Evolutionary conservation across 2,113 vertebrate species (phyloP), one percentile per base, ranked within the genome.

Genomic region (Erythrolamprus reginae): DNA sequence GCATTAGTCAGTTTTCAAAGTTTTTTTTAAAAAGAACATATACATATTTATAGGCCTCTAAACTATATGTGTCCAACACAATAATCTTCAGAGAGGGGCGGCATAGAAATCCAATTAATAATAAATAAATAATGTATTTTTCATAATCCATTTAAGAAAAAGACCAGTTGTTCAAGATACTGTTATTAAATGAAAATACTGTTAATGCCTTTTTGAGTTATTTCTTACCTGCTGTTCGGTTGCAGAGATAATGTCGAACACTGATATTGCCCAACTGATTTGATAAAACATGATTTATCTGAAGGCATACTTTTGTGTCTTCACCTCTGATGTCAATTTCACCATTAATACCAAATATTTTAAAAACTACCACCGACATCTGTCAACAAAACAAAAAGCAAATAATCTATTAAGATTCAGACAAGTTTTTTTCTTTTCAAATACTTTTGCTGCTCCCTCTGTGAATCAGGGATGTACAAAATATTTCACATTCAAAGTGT

Each of bases 301-400:
- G 98, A 92, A 99, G 97, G 91, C 98, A 98, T 91, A 99, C 95
- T 86, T 98, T 97, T n/a, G 97, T 96, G 95, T 98, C 98, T 93
- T 99, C 98, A 4, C 98, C 98, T 96, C 97, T 97, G 89, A 98
- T 97, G 93, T 99, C 98, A 96, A 99, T 97, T 93, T 97, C 97
- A 89, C 98, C 98, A 89, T 98, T 98, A 94, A 99, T 95, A 45
- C 98, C 98, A 95, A 97, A 97, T 90, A 99, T 98, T 97, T 98
- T 99, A 96, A 99, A 95, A 93, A 99, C 97, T 94, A 99, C 97
- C 93, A 99, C 98, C 2, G 99, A 99, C 96, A 99, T 98, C 99
- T 99, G 96, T 88, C 65, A 96, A 96, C 42, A 93, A 95, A 58
- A 94, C 17, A 3, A 91, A 92, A 87, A 8, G 88, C 47, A 83